A percentile compares a stretch with the other conserved stretches of the same genome.
These are phyloP conservation scores for Enteromius trimaculatus DNA, from an alignment of 2,797 vertebrate genomes.

Conservation along the genomic window DNA sequence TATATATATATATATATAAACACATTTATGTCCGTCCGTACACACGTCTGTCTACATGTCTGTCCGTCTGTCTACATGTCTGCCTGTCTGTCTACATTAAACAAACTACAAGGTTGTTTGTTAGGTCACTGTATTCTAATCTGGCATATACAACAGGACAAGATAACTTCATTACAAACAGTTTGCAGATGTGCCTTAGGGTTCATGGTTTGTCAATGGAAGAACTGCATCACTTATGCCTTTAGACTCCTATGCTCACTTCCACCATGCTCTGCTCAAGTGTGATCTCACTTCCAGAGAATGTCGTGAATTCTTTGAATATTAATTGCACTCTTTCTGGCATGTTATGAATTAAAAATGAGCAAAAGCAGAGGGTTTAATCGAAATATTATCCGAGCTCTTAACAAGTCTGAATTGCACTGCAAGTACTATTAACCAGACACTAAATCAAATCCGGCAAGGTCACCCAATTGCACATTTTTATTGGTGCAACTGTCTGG, in stretches of 20 bases:
- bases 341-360: conserved; percentile 51
- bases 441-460: conserved; percentile 43
- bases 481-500: conserved; percentile 35
- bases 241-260: conserved; percentile 8
- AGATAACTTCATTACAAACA: conserved; percentile 28
- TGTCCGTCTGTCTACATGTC: no score
- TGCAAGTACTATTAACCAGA: conserved; percentile 45
- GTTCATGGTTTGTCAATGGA: background rate
- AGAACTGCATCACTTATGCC: conserved; percentile 3
- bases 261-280: background rate
- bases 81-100: no score
- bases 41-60: no score
- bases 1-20: no score
- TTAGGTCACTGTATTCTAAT: conserved; percentile 2
- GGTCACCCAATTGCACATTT: conserved; percentile 30
- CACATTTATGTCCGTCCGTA: no score
- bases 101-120: no score
- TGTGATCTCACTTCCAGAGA: conserved; percentile 19
- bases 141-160: background rate
- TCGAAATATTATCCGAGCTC: conserved; percentile 29
- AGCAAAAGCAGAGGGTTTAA: conserved; percentile 48
- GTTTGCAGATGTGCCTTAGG: conserved; percentile 18
- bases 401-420: conserved; percentile 45
- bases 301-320: conserved; percentile 37
- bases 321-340: conserved; percentile 37